Base-by-base conservation (phyloP, 2,113 vertebrate species). In the Osmerus eperlanus region DNA sequence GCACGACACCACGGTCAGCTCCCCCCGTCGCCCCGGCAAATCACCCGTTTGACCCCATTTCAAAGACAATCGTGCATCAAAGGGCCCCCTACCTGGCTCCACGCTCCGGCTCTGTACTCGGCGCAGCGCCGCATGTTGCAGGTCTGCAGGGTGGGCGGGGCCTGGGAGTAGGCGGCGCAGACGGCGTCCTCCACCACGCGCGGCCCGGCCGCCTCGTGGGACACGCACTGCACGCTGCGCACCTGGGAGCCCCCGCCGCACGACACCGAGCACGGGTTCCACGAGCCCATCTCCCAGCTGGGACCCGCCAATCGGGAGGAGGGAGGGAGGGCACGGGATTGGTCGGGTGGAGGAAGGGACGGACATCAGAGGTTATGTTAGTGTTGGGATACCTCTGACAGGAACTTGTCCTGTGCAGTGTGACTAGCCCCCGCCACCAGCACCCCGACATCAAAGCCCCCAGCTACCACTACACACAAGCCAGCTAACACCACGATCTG, bases 201-300 rank as follows among this genome's bases (percentile, higher is more conserved):
- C 29, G 83, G 68, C 9, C 93, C 92, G 0, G 86, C 78, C 0
- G 89, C 91, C 0, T 95, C 90, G 0, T 93, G 92, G 0, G 83
- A 89, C 61, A 92, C 0, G 0, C 97, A 99, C 88, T 94, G 94
- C 77, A 99, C 93, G 0, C 88, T 90, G 67, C 97, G 95, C 4
- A 89, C 88, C 93, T 98, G 97, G 55, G 86, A 91, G 71, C 96
- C 97, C 0, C 95, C 91, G 0, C 95, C 95, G 0, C 97, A 99
- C 32, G 92, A 89, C 11, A 91, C 93, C 0, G 97, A 95, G 87
- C 97, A 99, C 75, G 88, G 0, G 0, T 91, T 91, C 97, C 97
- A 99, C 12, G 94, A 94, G 0, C 94, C 93, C 0, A 83, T 89
- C 84, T 85, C 92, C 97, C 97, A 99, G 88, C 97, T 99, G 88